These are phyloP conservation scores for Mimumesa dahlbomi DNA, from an alignment of 2,888 invertebrate genomes.

Conservation along the genomic window DNA sequence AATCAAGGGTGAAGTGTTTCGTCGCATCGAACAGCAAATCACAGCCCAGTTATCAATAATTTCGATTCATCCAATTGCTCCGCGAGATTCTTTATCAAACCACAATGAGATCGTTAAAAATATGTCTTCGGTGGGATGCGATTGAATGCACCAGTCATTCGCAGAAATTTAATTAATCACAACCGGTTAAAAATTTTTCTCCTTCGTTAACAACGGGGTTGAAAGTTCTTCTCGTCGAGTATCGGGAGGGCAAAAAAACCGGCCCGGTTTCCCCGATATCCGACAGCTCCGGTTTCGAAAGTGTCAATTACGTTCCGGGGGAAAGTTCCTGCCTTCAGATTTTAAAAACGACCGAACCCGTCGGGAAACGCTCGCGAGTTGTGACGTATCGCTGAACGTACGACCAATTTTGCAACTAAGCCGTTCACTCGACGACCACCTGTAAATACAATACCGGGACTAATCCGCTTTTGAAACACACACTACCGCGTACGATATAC, in stretches of 20 bases:
- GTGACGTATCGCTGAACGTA: conserved; percentile 41
- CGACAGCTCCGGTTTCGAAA: conserved; percentile 11
- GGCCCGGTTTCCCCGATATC: background rate
- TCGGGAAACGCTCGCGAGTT: conserved; percentile 42
- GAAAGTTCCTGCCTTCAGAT: conserved; percentile 27
- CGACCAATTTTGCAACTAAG: conserved; percentile 61
- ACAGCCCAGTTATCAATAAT: too few species aligned
- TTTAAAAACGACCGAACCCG: conserved; percentile 40
- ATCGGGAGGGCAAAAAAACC: background rate
- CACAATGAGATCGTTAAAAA: too few species aligned
- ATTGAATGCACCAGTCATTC: too few species aligned
- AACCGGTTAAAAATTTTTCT: too few species aligned
- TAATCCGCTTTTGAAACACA: conserved; percentile 66
- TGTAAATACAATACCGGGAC: conserved; percentile 64
- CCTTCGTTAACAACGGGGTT: too few species aligned
- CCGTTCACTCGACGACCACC: conserved; percentile 62
- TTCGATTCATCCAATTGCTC: too few species aligned
- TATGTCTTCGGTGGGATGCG: too few species aligned
- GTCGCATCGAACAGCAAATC: too few species aligned
- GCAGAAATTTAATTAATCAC: too few species aligned
- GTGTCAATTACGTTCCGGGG: conserved; percentile 24
- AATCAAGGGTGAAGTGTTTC: too few species aligned
- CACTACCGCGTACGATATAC: conserved; percentile 42
- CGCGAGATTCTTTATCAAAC: too few species aligned
- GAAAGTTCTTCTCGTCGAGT: background rate